Conservation (phyloP, 2,888 invertebrate species). For the Mantis religiosa region DNA sequence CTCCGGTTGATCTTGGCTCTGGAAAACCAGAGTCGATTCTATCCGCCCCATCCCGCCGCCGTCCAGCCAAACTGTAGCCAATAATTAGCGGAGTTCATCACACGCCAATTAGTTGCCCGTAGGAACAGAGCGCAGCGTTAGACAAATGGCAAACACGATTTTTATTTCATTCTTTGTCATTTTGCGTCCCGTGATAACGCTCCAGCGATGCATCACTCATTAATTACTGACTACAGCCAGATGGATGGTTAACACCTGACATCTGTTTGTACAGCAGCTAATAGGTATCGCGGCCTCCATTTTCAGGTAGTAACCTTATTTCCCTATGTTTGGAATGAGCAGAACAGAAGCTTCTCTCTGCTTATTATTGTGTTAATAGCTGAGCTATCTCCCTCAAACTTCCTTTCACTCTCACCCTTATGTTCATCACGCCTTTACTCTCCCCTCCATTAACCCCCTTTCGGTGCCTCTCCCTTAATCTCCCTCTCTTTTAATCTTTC, state of each 20-base stretch:
- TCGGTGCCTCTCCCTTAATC: too few relatives aligned
- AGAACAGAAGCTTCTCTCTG: too few relatives aligned
- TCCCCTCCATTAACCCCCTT: too few relatives aligned
- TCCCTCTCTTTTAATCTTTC: too few relatives aligned
- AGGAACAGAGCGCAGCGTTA: background rate
- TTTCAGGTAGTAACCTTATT: background rate
- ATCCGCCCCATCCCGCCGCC: background rate
- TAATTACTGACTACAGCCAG: background rate
- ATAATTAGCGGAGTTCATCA: background rate
- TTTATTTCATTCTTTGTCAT: background rate
- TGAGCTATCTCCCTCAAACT: too few relatives aligned
- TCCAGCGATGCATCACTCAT: background rate
- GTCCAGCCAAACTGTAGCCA: background rate
- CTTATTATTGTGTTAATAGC: too few relatives aligned
- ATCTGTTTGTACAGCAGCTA: background rate
- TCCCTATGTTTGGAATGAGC: too few relatives aligned
- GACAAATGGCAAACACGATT: background rate
- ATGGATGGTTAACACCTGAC: background rate
- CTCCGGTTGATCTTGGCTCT: background rate
- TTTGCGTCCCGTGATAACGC: background rate
- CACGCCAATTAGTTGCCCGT: background rate
- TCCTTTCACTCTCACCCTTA: too few relatives aligned
- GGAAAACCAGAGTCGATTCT: background rate
- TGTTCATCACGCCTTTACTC: too few relatives aligned
- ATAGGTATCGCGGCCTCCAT: background rate